A percentile compares a stretch with the other conserved stretches of the same genome.
Evolutionary conservation across 2,888 invertebrate genomes (phyloP).

Genomic region (Iphiclides podalirius): DNA sequence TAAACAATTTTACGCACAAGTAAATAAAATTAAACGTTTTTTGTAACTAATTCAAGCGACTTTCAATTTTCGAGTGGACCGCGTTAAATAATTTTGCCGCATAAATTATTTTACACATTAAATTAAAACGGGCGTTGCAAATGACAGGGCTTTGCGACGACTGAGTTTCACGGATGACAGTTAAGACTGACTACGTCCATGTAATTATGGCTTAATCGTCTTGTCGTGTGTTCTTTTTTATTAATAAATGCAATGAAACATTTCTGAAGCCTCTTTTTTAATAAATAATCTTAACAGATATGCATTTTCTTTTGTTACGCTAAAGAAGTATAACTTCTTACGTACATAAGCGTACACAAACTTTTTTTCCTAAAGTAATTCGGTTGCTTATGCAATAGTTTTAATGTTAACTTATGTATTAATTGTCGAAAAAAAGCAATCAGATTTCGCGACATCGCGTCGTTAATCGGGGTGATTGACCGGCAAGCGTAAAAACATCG

Average conservation of each 20-base stretch:
- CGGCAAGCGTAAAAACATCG: slow-evolving; percentile 31
- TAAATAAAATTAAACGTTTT: too few relatives aligned
- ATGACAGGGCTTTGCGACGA: slow-evolving; percentile 10
- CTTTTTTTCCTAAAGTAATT: too few relatives aligned
- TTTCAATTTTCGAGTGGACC: slow-evolving; percentile 11
- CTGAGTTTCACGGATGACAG: slow-evolving; percentile 3
- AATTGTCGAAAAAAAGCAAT: slow-evolving; percentile 40
- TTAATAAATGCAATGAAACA: too few relatives aligned
- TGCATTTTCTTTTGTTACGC: too few relatives aligned
- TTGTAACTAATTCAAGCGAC: background rate
- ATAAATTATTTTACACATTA: slow-evolving; percentile 11
- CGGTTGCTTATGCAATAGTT: too few relatives aligned
- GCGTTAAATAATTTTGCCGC: slow-evolving; percentile 11
- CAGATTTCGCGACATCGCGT: slow-evolving; percentile 42
- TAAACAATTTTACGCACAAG: too few relatives aligned
- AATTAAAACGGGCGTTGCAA: slow-evolving; percentile 13
- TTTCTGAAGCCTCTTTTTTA: too few relatives aligned
- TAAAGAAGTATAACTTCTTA: too few relatives aligned
- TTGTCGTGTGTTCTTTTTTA: background rate
- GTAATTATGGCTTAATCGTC: slow-evolving; percentile 35
- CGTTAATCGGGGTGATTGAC: slow-evolving; percentile 58
- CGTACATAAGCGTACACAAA: too few relatives aligned
- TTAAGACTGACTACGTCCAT: slow-evolving; percentile 38
- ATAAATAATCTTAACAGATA: too few relatives aligned
- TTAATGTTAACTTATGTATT: too few relatives aligned